Conservation (phyloP, 2,888 invertebrate species). For the Drosophila parthenogenetica region DNA sequence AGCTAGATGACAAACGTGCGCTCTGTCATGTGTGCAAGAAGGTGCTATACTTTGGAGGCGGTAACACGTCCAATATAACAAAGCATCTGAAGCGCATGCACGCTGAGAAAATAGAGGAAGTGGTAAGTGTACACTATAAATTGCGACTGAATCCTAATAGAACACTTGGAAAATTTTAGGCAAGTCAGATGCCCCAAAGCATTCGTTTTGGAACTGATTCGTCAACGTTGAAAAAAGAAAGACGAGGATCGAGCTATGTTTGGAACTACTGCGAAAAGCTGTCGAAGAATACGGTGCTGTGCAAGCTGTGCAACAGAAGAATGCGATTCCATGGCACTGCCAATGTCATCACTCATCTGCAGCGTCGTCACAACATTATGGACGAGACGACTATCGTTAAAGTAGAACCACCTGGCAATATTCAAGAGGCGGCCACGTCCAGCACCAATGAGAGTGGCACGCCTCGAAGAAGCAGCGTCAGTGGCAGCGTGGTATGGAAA, state of each 20-base stretch:
- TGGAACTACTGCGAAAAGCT: slow-evolving; percentile 78
- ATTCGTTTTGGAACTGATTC: slow-evolving; percentile 16
- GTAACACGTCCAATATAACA: slow-evolving; percentile 76
- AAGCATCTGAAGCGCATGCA: slow-evolving; percentile 76
- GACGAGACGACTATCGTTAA: slow-evolving; percentile 32
- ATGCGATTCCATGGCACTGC: slow-evolving; percentile 81
- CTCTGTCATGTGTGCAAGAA: slow-evolving; percentile 76
- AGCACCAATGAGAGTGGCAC: slow-evolving; percentile 40
- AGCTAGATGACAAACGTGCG: slow-evolving; percentile 73
- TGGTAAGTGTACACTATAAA: slow-evolving; percentile 17
- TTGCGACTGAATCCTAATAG: background rate
- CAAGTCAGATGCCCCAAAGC: slow-evolving; percentile 30
- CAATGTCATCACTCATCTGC: slow-evolving; percentile 78
- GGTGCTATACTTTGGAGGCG: slow-evolving; percentile 73
- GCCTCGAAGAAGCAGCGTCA: slow-evolving; percentile 27
- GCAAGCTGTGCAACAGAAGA: slow-evolving; percentile 67
- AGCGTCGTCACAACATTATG: slow-evolving; percentile 71
- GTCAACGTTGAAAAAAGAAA: slow-evolving; percentile 51
- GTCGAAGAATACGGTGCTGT: slow-evolving; percentile 69
- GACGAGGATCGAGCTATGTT: slow-evolving; percentile 74
- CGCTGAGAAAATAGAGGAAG: slow-evolving; percentile 57
- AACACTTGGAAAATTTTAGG: slow-evolving; percentile 16
- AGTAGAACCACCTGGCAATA: slow-evolving; percentile 19
- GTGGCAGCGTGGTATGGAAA: slow-evolving; percentile 72
- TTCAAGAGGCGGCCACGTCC: slow-evolving; percentile 52